These are phyloP conservation scores for Nanorana parkeri DNA, from an alignment of 2,113 vertebrate species.

Conservation along the genomic window DNA sequence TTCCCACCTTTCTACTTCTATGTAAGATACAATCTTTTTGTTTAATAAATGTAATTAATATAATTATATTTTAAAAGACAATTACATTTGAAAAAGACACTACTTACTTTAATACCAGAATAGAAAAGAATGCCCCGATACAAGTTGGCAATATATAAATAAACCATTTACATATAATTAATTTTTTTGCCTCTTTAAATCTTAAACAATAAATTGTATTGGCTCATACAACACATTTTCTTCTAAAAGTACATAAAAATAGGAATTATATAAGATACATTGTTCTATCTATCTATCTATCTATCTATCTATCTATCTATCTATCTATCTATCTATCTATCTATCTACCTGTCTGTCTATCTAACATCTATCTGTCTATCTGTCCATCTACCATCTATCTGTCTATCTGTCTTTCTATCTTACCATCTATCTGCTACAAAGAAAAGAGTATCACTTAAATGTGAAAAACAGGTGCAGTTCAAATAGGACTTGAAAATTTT, in stretches of 20 bases:
- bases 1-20: too few relatives aligned
- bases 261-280: not conserved
- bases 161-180: not conserved
- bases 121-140: too few relatives aligned
- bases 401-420: not conserved
- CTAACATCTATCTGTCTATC: slow-evolving; percentile 12
- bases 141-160: not conserved
- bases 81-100: too few relatives aligned
- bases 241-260: not conserved
- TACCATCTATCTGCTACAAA: not conserved
- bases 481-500: too few relatives aligned
- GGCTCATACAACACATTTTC: too few relatives aligned
- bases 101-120: too few relatives aligned
- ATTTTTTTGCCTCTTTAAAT: not conserved
- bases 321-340: not conserved
- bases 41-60: too few relatives aligned
- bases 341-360: not conserved
- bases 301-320: not conserved
- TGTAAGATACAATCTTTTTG: too few relatives aligned
- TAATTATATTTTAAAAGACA: too few relatives aligned
- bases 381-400: not conserved
- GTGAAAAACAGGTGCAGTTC: too few relatives aligned
- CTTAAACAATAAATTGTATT: too few relatives aligned
- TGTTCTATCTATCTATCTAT: slow-evolving; percentile 20
- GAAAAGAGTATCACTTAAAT: too few relatives aligned